Conservation (phyloP, 2,113 vertebrate genomes). For the Arothron firmamentum region DNA sequence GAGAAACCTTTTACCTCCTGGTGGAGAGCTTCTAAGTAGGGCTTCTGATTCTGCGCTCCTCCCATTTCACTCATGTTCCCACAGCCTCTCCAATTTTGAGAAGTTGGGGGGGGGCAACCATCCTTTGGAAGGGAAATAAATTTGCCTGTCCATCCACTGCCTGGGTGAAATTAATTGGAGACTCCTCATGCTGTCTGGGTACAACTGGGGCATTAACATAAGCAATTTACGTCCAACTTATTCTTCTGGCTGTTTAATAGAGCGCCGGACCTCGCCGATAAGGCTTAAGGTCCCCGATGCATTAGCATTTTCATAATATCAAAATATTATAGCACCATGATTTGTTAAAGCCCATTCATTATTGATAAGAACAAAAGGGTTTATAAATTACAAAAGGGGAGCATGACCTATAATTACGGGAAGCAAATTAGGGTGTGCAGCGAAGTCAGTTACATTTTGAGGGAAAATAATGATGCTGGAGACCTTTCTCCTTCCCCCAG, state of each 20-base stretch:
- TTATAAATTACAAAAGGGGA: conserved; percentile 93
- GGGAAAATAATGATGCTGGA: conserved; percentile 90
- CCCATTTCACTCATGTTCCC: conserved; percentile 56
- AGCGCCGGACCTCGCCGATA: conserved; percentile 89
- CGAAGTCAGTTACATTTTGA: conserved; percentile 94
- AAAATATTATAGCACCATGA: conserved; percentile 85
- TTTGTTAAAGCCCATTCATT: conserved; percentile 89
- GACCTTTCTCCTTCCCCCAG: conserved; percentile 82
- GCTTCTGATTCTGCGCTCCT: conserved; percentile 58
- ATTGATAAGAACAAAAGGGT: conserved; percentile 96
- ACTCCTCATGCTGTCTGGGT: conserved; percentile 89
- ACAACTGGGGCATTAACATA: conserved; percentile 96
- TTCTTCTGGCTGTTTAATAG: conserved; percentile 94
- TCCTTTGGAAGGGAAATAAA: conserved; percentile 85
- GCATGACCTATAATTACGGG: conserved; percentile 96
- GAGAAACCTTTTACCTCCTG: too few relatives aligned
- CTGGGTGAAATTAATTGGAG: conserved; percentile 95
- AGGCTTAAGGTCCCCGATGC: conserved; percentile 82
- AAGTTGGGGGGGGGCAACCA: conserved; percentile 43
- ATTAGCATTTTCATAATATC: conserved; percentile 97
- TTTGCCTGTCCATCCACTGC: conserved; percentile 84
- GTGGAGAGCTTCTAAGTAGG: too few relatives aligned
- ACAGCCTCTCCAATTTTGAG: conserved; percentile 74
- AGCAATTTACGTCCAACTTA: conserved; percentile 93
- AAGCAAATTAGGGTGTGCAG: conserved; percentile 93